phyloP scores from a whole-genome alignment of 2,797 vertebrate genomes.

The Poecilia wingei region DNA sequence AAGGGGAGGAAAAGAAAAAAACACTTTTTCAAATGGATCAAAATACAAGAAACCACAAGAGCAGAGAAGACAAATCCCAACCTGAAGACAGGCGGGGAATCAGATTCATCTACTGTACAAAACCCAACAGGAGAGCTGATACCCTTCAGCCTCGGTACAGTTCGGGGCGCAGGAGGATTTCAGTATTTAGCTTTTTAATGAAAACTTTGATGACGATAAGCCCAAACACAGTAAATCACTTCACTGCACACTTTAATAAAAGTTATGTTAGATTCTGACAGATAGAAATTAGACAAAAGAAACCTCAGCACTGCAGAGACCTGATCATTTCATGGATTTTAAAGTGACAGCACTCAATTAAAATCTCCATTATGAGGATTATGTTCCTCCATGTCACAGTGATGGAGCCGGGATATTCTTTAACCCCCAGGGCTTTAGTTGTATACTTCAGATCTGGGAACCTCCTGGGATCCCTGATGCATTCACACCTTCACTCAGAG shows the following conservation, averaged over 20 bases:
- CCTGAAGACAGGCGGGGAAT: neutral
- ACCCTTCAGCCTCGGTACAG: neutral
- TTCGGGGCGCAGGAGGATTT: neutral
- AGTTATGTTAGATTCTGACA: slow-evolving; percentile 21
- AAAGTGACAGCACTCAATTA: slow-evolving; percentile 52
- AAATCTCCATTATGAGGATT: slow-evolving; percentile 50
- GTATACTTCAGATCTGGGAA: slow-evolving; percentile 52
- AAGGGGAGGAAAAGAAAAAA: neutral
- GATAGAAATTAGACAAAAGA: slow-evolving; percentile 8
- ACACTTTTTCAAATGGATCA: neutral
- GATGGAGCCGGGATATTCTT: slow-evolving; percentile 55
- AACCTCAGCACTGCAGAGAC: slow-evolving; percentile 42
- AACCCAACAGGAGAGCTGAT: neutral
- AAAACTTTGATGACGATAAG: neutral
- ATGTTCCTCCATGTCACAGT: slow-evolving; percentile 40
- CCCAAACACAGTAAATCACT: neutral
- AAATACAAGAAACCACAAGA: neutral
- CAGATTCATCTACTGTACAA: neutral
- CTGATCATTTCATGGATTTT: slow-evolving; percentile 24
- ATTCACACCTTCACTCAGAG: slow-evolving; percentile 40
- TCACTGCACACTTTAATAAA: neutral
- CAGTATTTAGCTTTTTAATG: neutral
- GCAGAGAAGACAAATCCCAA: neutral
- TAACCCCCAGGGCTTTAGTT: slow-evolving; percentile 56
- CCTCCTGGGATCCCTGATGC: slow-evolving; percentile 54